Evolutionary conservation across 2,113 vertebrate genomes (phyloP).

Genomic region (Muntiacus muntjak): DNA sequence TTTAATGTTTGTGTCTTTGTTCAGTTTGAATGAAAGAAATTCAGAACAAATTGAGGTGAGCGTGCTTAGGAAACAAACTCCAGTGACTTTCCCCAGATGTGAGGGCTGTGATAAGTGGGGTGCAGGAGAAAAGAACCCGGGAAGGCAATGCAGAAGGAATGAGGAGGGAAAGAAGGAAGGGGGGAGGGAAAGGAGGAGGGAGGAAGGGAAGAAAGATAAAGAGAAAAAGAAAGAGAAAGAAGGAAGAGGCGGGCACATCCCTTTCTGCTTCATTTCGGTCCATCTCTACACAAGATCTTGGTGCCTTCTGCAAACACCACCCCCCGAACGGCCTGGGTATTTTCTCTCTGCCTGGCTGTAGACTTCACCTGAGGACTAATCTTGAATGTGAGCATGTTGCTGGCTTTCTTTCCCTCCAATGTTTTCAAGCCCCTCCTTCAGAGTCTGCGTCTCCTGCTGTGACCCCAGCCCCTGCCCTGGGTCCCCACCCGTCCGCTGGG

Average conservation of each 20-base stretch:
- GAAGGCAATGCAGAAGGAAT: not conserved
- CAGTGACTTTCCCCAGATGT: fast-evolving
- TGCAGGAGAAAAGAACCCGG: not conserved
- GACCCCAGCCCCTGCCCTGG: not conserved
- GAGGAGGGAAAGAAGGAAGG: not conserved
- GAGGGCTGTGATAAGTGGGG: not conserved
- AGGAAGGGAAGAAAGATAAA: not conserved
- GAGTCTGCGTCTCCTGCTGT: fast-evolving
- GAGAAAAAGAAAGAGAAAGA: not conserved
- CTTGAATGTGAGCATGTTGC: fast-evolving
- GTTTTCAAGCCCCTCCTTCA: not conserved
- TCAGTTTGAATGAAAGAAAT: not conserved
- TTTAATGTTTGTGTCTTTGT: not conserved
- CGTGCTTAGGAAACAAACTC: fast-evolving
- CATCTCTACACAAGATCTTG: fast-evolving
- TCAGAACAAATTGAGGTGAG: not conserved
- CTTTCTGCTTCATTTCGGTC: fast-evolving
- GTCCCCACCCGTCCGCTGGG: not conserved
- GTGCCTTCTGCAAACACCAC: not conserved
- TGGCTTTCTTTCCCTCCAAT: not conserved
- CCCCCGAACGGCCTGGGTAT: fast-evolving
- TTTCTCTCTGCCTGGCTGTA: not conserved
- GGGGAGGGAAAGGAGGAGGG: not conserved
- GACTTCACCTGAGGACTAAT: not conserved
- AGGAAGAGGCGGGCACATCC: fast-evolving